Evolutionary conservation across 2,797 vertebrate species (phyloP).

Genomic region (Spinus olivaceus): DNA sequence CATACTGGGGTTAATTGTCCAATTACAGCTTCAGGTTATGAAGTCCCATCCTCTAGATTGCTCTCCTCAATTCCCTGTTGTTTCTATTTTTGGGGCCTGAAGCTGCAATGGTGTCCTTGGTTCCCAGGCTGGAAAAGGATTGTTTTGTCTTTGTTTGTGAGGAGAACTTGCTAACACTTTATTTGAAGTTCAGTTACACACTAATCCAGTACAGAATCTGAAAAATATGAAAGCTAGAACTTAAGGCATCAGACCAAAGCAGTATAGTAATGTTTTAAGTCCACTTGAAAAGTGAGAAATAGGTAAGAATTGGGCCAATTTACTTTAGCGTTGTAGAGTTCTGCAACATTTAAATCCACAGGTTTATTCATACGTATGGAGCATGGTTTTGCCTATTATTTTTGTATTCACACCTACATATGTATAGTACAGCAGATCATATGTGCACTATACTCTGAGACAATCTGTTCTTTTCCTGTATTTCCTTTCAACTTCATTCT

Average conservation of each 20-base stretch:
- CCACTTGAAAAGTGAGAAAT: background rate
- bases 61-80: background rate
- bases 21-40: background rate
- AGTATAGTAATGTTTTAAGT: background rate
- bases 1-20: background rate
- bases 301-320: background rate
- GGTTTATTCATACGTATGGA: background rate
- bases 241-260: background rate
- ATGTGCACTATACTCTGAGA: background rate
- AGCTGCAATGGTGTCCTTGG: background rate
- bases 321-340: background rate
- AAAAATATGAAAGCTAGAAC: background rate
- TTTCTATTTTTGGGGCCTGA: background rate
- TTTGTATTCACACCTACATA: background rate
- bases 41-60: background rate
- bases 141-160: background rate
- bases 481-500: constrained; percentile 13
- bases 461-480: background rate
- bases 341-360: background rate
- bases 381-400: background rate
- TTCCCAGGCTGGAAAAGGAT: background rate
- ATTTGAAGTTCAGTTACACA: background rate
- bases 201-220: background rate
- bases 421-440: background rate
- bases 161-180: background rate